These are phyloP conservation scores for Papilio machaon DNA, from an alignment of 1,140 invertebrate genomes.

Conservation along the genomic window DNA sequence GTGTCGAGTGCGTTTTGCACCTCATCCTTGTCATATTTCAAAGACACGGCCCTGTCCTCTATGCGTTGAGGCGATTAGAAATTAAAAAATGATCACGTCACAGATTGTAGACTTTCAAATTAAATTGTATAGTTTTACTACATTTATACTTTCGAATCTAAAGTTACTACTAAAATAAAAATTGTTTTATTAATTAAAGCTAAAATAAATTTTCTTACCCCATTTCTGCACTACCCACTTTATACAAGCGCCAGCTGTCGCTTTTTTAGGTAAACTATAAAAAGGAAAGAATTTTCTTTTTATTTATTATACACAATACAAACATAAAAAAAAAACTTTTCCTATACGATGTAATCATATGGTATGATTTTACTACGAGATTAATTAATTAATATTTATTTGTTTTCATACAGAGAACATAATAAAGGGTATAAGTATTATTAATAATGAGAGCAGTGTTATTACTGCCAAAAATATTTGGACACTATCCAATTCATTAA, in stretches of 20 bases:
- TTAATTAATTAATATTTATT: background rate
- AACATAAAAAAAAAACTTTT: slow-evolving; percentile 1
- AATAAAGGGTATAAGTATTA: background rate
- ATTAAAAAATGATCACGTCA: background rate
- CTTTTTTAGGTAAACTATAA: background rate
- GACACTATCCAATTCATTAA: slow-evolving; percentile 25
- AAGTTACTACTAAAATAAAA: too few relatives aligned
- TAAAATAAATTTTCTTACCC: too few relatives aligned
- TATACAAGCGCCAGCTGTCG: too few relatives aligned
- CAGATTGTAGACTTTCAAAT: background rate
- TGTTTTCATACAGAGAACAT: background rate
- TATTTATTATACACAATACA: too few relatives aligned
- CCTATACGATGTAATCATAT: background rate
- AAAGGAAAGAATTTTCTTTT: too few relatives aligned
- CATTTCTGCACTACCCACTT: too few relatives aligned
- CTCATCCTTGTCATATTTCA: slow-evolving; percentile 58
- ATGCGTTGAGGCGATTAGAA: background rate
- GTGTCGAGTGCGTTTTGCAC: slow-evolving; percentile 68
- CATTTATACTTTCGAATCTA: too few relatives aligned
- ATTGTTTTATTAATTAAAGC: too few relatives aligned
- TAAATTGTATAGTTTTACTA: too few relatives aligned
- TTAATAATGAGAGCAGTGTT: background rate
- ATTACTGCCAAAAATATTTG: slow-evolving; percentile 21
- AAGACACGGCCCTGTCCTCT: slow-evolving; percentile 44
- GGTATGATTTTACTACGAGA: too few relatives aligned